Evolutionary conservation across 2,797 vertebrate species (phyloP).

Genomic region (Sciurus vulgaris): DNA sequence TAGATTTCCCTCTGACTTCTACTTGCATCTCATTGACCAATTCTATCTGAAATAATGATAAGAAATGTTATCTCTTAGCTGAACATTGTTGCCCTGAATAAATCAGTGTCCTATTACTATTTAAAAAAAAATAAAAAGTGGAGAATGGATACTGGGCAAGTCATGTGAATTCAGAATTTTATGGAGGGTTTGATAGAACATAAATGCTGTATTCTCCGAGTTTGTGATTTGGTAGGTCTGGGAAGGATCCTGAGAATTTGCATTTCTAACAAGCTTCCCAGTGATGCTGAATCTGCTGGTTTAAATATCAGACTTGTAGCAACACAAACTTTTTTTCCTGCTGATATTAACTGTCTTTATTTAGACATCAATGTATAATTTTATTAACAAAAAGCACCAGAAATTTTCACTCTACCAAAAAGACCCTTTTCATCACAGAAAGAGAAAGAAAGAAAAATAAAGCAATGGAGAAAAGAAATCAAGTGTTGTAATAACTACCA

Average conservation of each 20-base stretch:
- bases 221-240: not conserved
- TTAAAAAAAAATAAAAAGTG: not conserved
- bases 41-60: not conserved
- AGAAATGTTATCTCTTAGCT: not conserved
- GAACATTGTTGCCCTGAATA: not conserved
- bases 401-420: not conserved
- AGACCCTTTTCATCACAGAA: not conserved
- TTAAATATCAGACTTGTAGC: not conserved
- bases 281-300: not conserved
- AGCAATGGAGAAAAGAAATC: not conserved
- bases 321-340: not conserved
- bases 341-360: not conserved
- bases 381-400: not conserved
- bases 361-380: not conserved
- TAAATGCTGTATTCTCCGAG: not conserved
- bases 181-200: not conserved
- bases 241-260: not conserved
- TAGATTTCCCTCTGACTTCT: not conserved
- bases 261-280: not conserved
- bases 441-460: not conserved
- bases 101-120: not conserved
- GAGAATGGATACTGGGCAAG: not conserved
- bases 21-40: not conserved
- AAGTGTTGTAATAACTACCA: not conserved
- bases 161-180: not conserved